phyloP scores from a whole-genome alignment of 1,140 invertebrate genomes.

The Spodoptera litura region DNA sequence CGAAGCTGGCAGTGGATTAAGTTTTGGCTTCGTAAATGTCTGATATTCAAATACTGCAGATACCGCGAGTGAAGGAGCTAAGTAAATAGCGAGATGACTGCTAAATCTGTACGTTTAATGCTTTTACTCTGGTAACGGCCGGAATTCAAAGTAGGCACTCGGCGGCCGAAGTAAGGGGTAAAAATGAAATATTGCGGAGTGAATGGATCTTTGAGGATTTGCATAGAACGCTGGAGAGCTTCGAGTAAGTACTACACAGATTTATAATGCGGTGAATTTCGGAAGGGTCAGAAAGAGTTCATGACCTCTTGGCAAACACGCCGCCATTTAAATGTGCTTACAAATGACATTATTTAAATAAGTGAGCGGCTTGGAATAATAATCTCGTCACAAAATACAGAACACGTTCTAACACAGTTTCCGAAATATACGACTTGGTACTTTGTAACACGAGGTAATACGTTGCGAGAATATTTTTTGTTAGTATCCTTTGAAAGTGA shows the following conservation, averaged over 20 bases:
- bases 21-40: not conserved
- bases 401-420: not conserved
- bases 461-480: not conserved
- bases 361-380: not conserved
- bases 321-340: not conserved
- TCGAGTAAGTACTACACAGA: not conserved
- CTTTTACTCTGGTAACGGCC: slow-evolving; percentile 11
- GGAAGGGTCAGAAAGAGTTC: too few species aligned
- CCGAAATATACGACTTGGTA: not conserved
- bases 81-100: slow-evolving; percentile 28
- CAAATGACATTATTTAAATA: not conserved
- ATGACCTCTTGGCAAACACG: too few species aligned
- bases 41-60: slow-evolving; percentile 3
- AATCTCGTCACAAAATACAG: not conserved
- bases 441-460: too few species aligned
- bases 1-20: not conserved
- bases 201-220: slow-evolving; percentile 9
- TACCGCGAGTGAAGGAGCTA: not conserved
- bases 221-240: not conserved
- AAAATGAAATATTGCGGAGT: slow-evolving; percentile 21
- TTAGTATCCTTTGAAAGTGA: not conserved
- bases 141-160: slow-evolving; percentile 33
- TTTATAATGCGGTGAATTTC: not conserved
- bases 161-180: slow-evolving; percentile 5
- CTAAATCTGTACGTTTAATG: slow-evolving; percentile 39